A percentile compares a stretch with the other conserved stretches of the same genome.
phyloP scores from a whole-genome alignment of 1,140 invertebrate species.

The Varroa destructor region DNA sequence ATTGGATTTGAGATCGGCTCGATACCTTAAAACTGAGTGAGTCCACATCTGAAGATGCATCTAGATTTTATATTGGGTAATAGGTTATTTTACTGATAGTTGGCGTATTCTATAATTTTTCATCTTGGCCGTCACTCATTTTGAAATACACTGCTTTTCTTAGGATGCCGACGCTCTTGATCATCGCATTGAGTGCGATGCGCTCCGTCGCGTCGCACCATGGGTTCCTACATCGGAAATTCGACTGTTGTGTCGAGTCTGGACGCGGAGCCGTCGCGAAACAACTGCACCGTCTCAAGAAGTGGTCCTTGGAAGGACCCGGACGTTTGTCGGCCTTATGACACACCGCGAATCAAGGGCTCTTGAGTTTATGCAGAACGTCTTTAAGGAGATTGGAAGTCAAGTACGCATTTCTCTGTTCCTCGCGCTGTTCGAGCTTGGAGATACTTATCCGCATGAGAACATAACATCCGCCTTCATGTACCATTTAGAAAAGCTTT shows the following conservation, averaged over 20 bases:
- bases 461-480: neutral
- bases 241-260: constrained; percentile 12
- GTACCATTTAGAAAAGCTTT: neutral
- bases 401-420: neutral
- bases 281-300: neutral
- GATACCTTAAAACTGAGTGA: too few species aligned
- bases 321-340: constrained; percentile 3
- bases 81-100: too few species aligned
- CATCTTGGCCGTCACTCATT: too few species aligned
- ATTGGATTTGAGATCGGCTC: too few species aligned
- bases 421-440: neutral
- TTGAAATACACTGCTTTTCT: neutral
- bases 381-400: constrained; percentile 4
- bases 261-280: neutral
- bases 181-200: constrained; percentile 9
- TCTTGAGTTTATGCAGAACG: neutral
- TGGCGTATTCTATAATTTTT: too few species aligned
- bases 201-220: neutral
- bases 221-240: constrained; percentile 9
- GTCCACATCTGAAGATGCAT: too few species aligned
- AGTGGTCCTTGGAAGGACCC: neutral
- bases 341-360: constrained; percentile 6
- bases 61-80: too few species aligned
- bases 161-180: neutral
- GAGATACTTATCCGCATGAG: neutral